phyloP scores from a whole-genome alignment of 2,113 vertebrate genomes.

The Cottus gobio region DNA sequence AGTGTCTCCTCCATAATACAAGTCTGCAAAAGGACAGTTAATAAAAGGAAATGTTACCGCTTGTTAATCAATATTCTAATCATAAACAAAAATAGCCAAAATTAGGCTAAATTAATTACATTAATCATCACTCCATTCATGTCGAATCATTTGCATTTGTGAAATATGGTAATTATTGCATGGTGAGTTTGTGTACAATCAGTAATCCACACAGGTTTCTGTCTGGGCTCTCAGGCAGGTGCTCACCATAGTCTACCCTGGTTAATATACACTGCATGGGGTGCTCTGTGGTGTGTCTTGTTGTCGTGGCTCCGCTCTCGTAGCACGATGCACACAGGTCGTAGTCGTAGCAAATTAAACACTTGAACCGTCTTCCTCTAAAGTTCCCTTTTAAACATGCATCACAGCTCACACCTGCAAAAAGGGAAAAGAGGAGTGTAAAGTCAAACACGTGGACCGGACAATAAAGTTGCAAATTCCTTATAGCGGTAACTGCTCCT shows the following conservation, averaged over 20 bases:
- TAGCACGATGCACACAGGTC: conserved; percentile 99
- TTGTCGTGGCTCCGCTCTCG: conserved; percentile 98
- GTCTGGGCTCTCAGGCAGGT: background rate
- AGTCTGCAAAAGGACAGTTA: conserved; percentile 84
- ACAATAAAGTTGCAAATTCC: conserved; percentile 48
- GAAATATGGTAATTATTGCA: background rate
- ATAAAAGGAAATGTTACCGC: background rate
- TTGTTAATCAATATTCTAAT: background rate
- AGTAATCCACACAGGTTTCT: background rate
- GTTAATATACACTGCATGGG: conserved; percentile 99
- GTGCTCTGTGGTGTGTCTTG: conserved; percentile 98
- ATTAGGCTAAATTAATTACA: background rate
- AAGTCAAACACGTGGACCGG: conserved; percentile 11
- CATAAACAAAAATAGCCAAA: background rate
- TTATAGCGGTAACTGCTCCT: conserved; percentile 6
- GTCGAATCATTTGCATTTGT: background rate
- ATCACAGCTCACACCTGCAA: conserved; percentile 99
- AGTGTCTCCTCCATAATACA: conserved; percentile 99
- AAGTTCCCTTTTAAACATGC: conserved; percentile 99
- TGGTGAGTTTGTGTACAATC: background rate
- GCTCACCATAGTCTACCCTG: conserved; percentile 99
- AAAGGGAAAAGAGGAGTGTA: conserved; percentile 37
- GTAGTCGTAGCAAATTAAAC: conserved; percentile 99
- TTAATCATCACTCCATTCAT: background rate
- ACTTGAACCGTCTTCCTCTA: conserved; percentile 97